Evolutionary conservation across 2,888 invertebrate species (phyloP), one percentile per base, ranked within the genome.

Genomic region (Heliconius sara): DNA sequence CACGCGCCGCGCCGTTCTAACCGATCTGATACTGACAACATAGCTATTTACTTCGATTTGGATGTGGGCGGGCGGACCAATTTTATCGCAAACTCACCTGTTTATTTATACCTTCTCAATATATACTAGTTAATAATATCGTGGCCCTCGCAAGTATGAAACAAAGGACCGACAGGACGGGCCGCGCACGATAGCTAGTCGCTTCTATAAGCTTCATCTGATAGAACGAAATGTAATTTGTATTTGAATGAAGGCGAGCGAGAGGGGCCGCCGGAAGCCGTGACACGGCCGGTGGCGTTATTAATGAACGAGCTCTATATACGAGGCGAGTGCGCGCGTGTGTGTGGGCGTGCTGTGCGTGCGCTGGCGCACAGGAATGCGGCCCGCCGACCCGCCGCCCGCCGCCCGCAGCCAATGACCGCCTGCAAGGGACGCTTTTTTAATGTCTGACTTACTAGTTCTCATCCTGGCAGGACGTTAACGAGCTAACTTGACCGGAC

Each of bases 351-450:
- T 87, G 89, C 85, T 89, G 87, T 87, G 90, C 89, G 92, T 89
- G 90, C 92, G 92, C 92, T 85, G 88, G 91, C 92, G 93, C 93
- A 91, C 90, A 93, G 94, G 95, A 94, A 94, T 94, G 94, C 92
- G 92, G 94, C 88, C 90, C 91, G 91, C 90, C 92, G 91, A 90
- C 92, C 93, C 91, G 89, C 92, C 91, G 89, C 91, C 92, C 93
- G 94, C 94, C 91, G 89, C 91, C 92, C 93, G 93, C 94, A 92
- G 94, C 94, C 95, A 94, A 94, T 93, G 95, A 94, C 95, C 95
- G 94, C 92, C 90, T 89, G 90, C 89, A 87, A 91, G 92, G 93
- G 93, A 92, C 92, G 90, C 86, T 93, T 93, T 94, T 93, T 94
- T 92, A 90, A 91, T 89, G 90, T 88, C 89, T 85, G 89, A 88